These are phyloP conservation scores for Mus spretus DNA, from an alignment of 2,797 vertebrate genomes.

Conservation along the genomic window DNA sequence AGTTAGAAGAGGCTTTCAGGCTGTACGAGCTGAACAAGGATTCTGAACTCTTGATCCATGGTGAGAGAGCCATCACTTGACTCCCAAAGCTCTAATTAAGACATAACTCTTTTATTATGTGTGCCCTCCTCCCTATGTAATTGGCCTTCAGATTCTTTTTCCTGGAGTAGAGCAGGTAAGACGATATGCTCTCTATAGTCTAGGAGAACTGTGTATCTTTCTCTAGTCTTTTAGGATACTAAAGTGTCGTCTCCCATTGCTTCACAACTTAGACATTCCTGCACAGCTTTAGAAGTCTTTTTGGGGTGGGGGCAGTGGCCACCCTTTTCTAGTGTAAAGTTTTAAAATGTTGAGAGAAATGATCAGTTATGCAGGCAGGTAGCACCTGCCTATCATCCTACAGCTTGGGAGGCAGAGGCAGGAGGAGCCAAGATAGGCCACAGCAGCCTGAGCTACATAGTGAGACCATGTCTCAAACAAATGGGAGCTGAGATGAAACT, in stretches of 20 bases:
- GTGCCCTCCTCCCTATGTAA: background rate
- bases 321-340: slow-evolving; percentile 58
- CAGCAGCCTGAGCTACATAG: background rate
- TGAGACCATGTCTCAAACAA: background rate
- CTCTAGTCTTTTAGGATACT: background rate
- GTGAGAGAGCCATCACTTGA: slow-evolving; percentile 87
- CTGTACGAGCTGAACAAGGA: slow-evolving; percentile 99
- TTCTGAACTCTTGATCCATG: slow-evolving; percentile 98
- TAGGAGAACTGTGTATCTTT: slow-evolving; percentile 6
- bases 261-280: slow-evolving; percentile 18
- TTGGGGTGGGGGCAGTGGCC: background rate
- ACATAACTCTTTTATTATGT: slow-evolving; percentile 2
- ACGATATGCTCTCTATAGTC: background rate
- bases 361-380: background rate
- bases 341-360: slow-evolving; percentile 22
- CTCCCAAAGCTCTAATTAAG: background rate
- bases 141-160: background rate
- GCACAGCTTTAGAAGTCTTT: slow-evolving; percentile 1
- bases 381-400: background rate
- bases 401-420: background rate
- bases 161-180: slow-evolving; percentile 43
- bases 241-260: background rate
- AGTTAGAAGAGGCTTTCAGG: slow-evolving; percentile 98
- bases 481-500: background rate
- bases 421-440: background rate